These are phyloP conservation scores for Lochmaea crataegi DNA, from an alignment of 2,888 invertebrate genomes.

Conservation along the genomic window DNA sequence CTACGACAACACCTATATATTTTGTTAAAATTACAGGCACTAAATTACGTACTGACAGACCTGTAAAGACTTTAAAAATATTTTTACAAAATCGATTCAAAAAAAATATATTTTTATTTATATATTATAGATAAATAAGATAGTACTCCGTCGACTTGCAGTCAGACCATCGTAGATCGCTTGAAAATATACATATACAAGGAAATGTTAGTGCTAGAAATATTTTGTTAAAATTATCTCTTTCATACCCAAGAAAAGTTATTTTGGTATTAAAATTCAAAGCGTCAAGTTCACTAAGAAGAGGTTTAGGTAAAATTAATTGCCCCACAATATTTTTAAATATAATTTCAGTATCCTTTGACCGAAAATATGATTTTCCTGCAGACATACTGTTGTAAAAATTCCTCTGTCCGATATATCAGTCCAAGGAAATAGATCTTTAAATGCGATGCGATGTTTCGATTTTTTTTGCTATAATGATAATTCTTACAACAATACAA, in stretches of 20 bases:
- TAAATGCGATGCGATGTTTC: too few relatives aligned
- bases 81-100: too few relatives aligned
- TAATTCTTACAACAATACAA: too few relatives aligned
- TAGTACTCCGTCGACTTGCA: constrained; percentile 52
- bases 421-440: too few relatives aligned
- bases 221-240: constrained; percentile 30
- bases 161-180: constrained; percentile 44
- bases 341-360: too few relatives aligned
- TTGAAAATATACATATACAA: constrained; percentile 38
- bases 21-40: constrained; percentile 25
- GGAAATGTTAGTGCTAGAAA: constrained; percentile 51
- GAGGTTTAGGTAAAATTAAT: constrained; percentile 8
- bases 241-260: constrained; percentile 20
- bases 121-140: constrained; percentile 15
- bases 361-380: too few relatives aligned
- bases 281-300: constrained; percentile 27
- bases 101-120: constrained; percentile 13
- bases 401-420: too few relatives aligned
- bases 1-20: constrained; percentile 19
- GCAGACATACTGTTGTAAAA: too few relatives aligned
- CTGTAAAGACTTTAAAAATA: constrained; percentile 49
- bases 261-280: constrained; percentile 29
- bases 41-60: constrained; percentile 47
- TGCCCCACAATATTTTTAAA: too few relatives aligned
- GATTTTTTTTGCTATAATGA: too few relatives aligned